phyloP scores from a whole-genome alignment of 2,888 invertebrate genomes.

The Chrysolina americana region DNA sequence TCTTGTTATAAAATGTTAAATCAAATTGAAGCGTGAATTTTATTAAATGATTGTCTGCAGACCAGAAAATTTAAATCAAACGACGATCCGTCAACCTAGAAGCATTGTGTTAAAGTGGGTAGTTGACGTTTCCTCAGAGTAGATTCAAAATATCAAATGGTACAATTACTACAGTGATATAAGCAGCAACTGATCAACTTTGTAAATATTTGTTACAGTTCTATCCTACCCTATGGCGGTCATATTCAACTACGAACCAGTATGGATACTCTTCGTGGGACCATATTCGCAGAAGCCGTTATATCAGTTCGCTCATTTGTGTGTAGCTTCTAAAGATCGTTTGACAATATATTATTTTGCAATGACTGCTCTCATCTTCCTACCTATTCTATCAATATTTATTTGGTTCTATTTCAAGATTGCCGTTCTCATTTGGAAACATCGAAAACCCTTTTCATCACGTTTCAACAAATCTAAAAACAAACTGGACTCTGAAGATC shows the following conservation, averaged over 20 bases:
- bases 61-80: too few species aligned
- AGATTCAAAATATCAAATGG: too few species aligned
- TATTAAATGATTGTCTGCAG: too few species aligned
- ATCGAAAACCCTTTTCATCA: conserved; percentile 65
- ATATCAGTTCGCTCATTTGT: conserved; percentile 59
- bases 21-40: too few species aligned
- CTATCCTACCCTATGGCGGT: conserved; percentile 68
- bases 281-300: conserved; percentile 33
- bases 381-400: conserved; percentile 70
- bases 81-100: too few species aligned
- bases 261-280: conserved; percentile 58
- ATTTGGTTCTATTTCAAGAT: conserved; percentile 72
- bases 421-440: conserved; percentile 71
- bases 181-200: too few species aligned
- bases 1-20: too few species aligned
- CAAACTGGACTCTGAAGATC: conserved; percentile 55
- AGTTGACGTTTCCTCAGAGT: too few species aligned
- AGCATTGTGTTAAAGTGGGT: too few species aligned
- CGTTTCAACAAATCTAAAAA: conserved; percentile 48
- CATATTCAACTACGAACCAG: conserved; percentile 62
- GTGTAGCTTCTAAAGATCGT: conserved; percentile 57
- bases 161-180: too few species aligned
- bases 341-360: conserved; percentile 60
- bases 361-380: conserved; percentile 67
- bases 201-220: conserved; percentile 56